Evolutionary conservation across 2,888 invertebrate genomes (phyloP).

Genomic region (Eucera pruinosa): DNA sequence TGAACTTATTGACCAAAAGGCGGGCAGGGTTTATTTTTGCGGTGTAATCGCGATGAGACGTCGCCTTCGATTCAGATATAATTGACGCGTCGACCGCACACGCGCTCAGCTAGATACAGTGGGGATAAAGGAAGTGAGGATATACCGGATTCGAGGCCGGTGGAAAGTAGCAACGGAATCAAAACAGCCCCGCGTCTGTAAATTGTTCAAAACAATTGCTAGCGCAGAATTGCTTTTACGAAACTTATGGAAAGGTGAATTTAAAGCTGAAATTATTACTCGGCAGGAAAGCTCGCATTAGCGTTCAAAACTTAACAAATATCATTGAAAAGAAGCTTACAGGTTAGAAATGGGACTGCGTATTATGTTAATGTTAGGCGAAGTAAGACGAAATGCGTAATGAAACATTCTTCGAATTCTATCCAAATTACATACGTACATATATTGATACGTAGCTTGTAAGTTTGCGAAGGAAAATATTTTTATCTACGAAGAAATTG

Average conservation of each 20-base stretch:
- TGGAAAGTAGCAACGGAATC: slow-evolving; percentile 46
- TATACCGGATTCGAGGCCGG: slow-evolving; percentile 46
- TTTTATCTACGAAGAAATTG: too few relatives aligned
- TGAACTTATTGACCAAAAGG: slow-evolving; percentile 14
- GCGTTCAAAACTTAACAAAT: too few relatives aligned
- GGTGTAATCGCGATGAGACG: slow-evolving; percentile 27
- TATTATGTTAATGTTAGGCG: too few relatives aligned
- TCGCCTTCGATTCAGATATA: slow-evolving; percentile 52
- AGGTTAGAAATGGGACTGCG: too few relatives aligned
- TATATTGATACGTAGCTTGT: too few relatives aligned
- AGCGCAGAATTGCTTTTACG: neutral
- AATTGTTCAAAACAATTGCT: neutral
- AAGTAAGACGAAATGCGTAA: too few relatives aligned
- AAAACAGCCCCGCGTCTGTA: slow-evolving; percentile 5
- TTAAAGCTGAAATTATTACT: neutral
- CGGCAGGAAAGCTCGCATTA: too few relatives aligned
- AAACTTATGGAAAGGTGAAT: neutral
- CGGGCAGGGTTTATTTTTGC: slow-evolving; percentile 15
- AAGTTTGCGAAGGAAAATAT: too few relatives aligned
- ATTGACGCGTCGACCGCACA: slow-evolving; percentile 64
- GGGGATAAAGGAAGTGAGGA: slow-evolving; percentile 51
- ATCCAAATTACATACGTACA: too few relatives aligned
- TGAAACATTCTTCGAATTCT: too few relatives aligned
- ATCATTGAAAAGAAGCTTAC: too few relatives aligned
- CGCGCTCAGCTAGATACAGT: slow-evolving; percentile 40